Evolutionary conservation across 2,113 vertebrate species (phyloP), one percentile per base, ranked within the genome.

Genomic region (Sisor rabdophorus): DNA sequence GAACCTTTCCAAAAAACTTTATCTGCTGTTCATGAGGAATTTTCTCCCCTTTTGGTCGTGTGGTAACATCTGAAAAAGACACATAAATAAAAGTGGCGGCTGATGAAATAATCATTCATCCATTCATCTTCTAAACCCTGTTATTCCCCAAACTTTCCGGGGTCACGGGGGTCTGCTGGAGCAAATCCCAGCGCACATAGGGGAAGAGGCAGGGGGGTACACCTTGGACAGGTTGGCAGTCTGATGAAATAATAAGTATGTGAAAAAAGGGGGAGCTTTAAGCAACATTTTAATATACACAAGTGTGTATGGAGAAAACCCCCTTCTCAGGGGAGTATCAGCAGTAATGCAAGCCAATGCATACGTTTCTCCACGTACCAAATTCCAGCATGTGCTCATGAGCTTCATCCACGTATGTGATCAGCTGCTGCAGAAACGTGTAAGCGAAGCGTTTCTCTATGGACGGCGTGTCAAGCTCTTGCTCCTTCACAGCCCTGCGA

Each of bases 361-460:
- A 59, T 58, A 15, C 0, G 11, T 24, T 9, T 47, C 11, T 7
- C 9, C 11, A 20, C 82, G 82, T 84, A 98, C 96, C 96, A 67
- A 95, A 96, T 84, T 98, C 95, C 89, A 95, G 83, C 89, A 98
- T 96, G 79, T 97, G 95, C 54, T 94, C 90, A 75, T 98, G 95
- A 3, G 96, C 96, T 86, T 95, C 93, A 71, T 98, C 95, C 69
- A 98, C 95, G 0, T 96, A 97, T 74, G 93, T 91, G 83, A 97
- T 97, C 76, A 98, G 93, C 10, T 97, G 94, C 82, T 97, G 95
- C 48, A 98, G 94, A 70, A 98, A 96, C 69, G 94, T 97, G 84
- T 97, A 98, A 60, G 95, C 95, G 79, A 98, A 98, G 7, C 95
- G 92, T 74, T 98, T 98, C 86, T 98, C 96, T 60, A 98, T 98